Conservation (phyloP, 2,888 invertebrate species). For the Drosophila buzzatii region DNA sequence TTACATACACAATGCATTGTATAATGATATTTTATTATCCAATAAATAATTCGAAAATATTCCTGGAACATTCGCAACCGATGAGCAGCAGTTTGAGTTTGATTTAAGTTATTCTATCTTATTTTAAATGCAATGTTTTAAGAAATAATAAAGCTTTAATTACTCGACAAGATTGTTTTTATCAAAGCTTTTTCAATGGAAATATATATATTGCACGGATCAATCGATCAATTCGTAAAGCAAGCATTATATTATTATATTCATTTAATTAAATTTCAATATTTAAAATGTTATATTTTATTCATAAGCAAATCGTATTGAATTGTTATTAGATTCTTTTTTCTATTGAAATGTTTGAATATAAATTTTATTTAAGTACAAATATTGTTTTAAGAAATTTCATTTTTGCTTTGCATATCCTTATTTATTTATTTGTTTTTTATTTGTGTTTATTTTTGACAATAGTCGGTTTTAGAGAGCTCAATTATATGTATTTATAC, state of each 20-base stretch:
- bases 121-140: not conserved
- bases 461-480: constrained; percentile 2
- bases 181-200: not conserved
- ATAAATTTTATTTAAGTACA: not conserved
- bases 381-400: not conserved
- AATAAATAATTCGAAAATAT: not conserved
- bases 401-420: not conserved
- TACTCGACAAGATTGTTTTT: not conserved
- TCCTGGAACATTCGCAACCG: not conserved
- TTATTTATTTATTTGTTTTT: not conserved
- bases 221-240: constrained; percentile 2
- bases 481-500: not conserved
- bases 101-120: not conserved
- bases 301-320: not conserved
- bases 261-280: not conserved
- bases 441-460: not conserved
- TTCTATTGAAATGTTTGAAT: not conserved
- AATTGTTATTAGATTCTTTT: not conserved
- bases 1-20: not conserved
- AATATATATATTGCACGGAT: constrained; percentile 1
- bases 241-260: not conserved
- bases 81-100: constrained; percentile 3
- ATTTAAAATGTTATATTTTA: not conserved
- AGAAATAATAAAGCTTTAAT: not conserved
- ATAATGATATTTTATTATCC: not conserved